A percentile compares a stretch with the other conserved stretches of the same genome.
phyloP scores from a whole-genome alignment of 2,113 vertebrate genomes.

The Cichladusa arquata region DNA sequence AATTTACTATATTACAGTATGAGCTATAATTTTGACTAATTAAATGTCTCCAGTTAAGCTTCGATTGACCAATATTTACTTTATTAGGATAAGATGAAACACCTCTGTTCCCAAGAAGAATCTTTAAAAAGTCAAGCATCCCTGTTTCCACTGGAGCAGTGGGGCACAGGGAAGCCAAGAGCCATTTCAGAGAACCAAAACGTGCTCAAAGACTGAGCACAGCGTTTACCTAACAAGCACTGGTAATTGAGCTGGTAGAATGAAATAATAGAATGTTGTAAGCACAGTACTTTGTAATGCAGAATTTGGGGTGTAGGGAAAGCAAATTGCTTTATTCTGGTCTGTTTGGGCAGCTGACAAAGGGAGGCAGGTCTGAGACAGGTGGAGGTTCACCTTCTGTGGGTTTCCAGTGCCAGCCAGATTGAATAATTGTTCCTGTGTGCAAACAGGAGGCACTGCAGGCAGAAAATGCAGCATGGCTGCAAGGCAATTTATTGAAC shows the following conservation, averaged over 20 bases:
- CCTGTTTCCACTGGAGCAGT: not conserved
- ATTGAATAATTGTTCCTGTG: no score
- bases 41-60: conserved; percentile 18
- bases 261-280: not conserved
- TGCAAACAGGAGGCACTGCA: no score
- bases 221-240: not conserved
- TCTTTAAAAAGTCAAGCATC: not conserved
- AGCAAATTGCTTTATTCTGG: no score
- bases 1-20: not conserved
- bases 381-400: no score
- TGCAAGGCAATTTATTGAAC: no score
- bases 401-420: no score
- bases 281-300: no score
- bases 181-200: not conserved
- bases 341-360: no score
- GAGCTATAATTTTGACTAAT: conserved; percentile 26
- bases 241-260: not conserved
- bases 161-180: not conserved
- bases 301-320: no score
- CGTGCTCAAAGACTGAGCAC: not conserved
- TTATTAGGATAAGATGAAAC: conserved; percentile 3
- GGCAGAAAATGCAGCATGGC: no score
- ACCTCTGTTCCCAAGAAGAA: not conserved
- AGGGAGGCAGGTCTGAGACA: no score
- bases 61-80: conserved; percentile 28